Percentiles rank a stretch among this genome's conserved stretches.
Evolutionary conservation across 2,797 vertebrate genomes (phyloP).

Genomic region (Hippoglossus hippoglossus): DNA sequence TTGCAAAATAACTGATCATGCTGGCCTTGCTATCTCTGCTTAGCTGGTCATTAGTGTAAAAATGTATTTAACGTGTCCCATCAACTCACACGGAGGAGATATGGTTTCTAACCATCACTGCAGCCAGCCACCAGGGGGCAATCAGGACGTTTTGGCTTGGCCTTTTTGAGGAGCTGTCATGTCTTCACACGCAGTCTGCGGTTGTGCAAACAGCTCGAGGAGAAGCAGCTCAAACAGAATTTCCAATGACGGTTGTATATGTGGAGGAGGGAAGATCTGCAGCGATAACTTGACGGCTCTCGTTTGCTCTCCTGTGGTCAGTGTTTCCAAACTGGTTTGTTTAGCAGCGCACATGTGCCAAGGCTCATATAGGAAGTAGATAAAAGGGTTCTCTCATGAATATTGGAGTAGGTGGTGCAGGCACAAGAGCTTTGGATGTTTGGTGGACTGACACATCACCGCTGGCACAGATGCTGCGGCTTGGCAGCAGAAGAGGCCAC

Average conservation of each 20-base stretch:
- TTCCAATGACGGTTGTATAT: background rate
- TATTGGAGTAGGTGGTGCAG: slow-evolving; percentile 25
- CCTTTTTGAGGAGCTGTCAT: too few species aligned
- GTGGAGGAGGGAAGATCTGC: background rate
- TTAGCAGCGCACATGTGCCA: slow-evolving; percentile 18
- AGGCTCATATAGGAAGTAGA: slow-evolving; percentile 29
- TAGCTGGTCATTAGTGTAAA: too few species aligned
- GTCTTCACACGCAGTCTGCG: background rate
- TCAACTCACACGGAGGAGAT: too few species aligned
- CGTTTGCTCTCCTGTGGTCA: slow-evolving; percentile 27
- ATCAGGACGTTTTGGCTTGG: too few species aligned
- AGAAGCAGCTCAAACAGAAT: slow-evolving; percentile 4
- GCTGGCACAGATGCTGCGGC: slow-evolving; percentile 33
- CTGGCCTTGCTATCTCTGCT: too few species aligned
- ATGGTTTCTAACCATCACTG: too few species aligned
- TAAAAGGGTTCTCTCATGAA: slow-evolving; percentile 33
- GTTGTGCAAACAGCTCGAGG: background rate
- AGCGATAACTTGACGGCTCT: background rate
- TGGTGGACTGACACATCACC: slow-evolving; percentile 34
- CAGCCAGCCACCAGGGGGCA: too few species aligned
- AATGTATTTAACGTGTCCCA: too few species aligned
- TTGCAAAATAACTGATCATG: too few species aligned
- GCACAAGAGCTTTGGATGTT: slow-evolving; percentile 30
- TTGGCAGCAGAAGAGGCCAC: slow-evolving; percentile 46
- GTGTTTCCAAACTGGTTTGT: slow-evolving; percentile 31